These are phyloP conservation scores for Drosophila robusta DNA, from an alignment of 2,888 invertebrate species.

Conservation along the genomic window DNA sequence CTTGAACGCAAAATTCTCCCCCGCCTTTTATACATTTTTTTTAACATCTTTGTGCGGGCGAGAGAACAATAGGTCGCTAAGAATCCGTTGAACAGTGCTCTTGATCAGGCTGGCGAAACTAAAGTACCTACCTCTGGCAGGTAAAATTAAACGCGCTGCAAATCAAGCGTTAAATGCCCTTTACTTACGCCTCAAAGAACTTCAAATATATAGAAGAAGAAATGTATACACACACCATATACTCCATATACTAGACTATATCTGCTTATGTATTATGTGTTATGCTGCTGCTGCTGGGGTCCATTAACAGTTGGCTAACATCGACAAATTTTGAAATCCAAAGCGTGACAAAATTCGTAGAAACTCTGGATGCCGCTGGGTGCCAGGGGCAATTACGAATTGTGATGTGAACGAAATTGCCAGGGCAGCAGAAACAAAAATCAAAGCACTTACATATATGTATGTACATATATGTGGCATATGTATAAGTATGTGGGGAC, in stretches of 20 bases:
- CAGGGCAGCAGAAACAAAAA: conserved; percentile 67
- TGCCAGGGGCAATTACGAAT: conserved; percentile 48
- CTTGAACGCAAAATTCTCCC: conserved; percentile 47
- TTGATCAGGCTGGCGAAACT: conserved; percentile 41
- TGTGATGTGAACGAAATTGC: conserved; percentile 49
- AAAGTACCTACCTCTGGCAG: conserved; percentile 47
- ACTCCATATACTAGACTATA: conserved; percentile 16
- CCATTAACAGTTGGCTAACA: conserved; percentile 71
- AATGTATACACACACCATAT: not conserved
- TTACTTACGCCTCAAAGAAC: conserved; percentile 81
- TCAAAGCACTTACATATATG: conserved; percentile 41
- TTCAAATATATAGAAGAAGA: conserved; percentile 23
- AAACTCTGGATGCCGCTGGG: conserved; percentile 28
- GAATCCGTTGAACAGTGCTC: conserved; percentile 41
- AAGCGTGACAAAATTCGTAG: conserved; percentile 74
- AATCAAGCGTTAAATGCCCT: conserved; percentile 83
- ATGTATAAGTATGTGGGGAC: not conserved
- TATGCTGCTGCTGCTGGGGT: conserved; percentile 7
- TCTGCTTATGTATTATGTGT: conserved; percentile 11
- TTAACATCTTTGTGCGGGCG: conserved; percentile 60
- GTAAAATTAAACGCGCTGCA: conserved; percentile 75
- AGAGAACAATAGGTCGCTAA: conserved; percentile 59
- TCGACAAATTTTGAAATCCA: conserved; percentile 74
- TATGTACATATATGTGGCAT: conserved; percentile 5
- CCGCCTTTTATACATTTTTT: conserved; percentile 1